Evolutionary conservation across 2,797 vertebrate species (phyloP).

Genomic region (Saxicola maurus): DNA sequence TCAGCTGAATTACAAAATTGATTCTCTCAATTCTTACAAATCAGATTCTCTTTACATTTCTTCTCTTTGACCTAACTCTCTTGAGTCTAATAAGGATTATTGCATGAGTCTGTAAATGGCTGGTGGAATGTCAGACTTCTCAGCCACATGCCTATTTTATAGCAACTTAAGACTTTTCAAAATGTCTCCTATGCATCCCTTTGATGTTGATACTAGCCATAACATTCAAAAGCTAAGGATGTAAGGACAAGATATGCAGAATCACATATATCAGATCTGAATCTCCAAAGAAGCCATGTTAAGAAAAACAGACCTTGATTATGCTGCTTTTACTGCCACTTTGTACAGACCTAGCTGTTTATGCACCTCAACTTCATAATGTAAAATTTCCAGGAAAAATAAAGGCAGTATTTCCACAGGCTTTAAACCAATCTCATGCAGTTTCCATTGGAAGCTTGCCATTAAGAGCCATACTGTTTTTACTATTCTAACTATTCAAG

Average conservation of each 20-base stretch:
- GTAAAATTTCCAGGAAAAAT: background rate
- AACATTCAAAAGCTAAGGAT: background rate
- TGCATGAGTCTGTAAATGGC: background rate
- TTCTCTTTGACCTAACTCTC: background rate
- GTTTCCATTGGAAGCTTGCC: background rate
- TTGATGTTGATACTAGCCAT: background rate
- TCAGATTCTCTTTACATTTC: background rate
- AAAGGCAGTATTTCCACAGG: background rate
- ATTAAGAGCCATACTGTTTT: background rate
- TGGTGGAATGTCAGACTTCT: background rate
- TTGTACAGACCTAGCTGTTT: background rate
- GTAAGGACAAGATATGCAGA: background rate
- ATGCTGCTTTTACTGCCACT: background rate
- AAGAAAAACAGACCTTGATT: background rate
- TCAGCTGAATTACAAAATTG: background rate
- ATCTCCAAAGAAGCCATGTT: background rate
- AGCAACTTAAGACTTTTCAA: background rate
- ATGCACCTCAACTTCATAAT: background rate
- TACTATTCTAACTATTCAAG: background rate
- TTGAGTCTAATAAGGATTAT: background rate
- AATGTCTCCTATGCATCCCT: background rate
- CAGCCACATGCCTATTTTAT: background rate
- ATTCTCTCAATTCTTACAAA: background rate
- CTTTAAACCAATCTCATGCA: background rate
- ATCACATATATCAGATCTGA: background rate